phyloP scores from a whole-genome alignment of 2,113 vertebrate species.

The Oriolus oriolus region DNA sequence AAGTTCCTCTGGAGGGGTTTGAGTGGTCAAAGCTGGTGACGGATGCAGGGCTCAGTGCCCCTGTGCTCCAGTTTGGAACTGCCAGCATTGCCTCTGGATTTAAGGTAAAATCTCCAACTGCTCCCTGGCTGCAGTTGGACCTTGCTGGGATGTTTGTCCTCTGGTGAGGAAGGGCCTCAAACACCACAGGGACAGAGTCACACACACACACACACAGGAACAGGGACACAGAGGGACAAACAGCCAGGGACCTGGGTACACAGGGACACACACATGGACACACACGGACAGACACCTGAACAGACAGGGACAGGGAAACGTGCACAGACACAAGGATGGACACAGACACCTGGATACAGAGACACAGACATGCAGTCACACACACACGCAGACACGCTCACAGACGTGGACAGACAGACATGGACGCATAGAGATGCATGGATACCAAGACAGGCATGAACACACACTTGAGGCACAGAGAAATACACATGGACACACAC shows the following conservation, averaged over 20 bases:
- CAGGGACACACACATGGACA: too few relatives aligned
- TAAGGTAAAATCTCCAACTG: neutral
- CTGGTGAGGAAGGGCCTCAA: neutral
- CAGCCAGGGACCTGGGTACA: neutral
- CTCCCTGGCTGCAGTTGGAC: neutral
- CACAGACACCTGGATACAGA: neutral
- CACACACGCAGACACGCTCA: neutral
- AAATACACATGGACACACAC: neutral
- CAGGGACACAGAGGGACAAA: neutral
- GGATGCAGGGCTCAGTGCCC: neutral
- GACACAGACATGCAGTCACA: neutral
- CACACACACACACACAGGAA: neutral
- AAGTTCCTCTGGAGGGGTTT: neutral
- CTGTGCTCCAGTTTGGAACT: neutral
- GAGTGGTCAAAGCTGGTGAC: neutral
- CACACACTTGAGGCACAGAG: neutral
- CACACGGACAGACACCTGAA: neutral
- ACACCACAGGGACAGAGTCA: neutral
- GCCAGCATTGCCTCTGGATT: neutral
- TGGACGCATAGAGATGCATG: neutral
- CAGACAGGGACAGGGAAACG: neutral
- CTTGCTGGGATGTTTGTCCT: neutral
- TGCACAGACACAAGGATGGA: neutral
- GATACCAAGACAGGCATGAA: neutral
- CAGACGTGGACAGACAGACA: neutral